Conservation (phyloP, 2,797 vertebrate species). For the Momotus momota region DNA sequence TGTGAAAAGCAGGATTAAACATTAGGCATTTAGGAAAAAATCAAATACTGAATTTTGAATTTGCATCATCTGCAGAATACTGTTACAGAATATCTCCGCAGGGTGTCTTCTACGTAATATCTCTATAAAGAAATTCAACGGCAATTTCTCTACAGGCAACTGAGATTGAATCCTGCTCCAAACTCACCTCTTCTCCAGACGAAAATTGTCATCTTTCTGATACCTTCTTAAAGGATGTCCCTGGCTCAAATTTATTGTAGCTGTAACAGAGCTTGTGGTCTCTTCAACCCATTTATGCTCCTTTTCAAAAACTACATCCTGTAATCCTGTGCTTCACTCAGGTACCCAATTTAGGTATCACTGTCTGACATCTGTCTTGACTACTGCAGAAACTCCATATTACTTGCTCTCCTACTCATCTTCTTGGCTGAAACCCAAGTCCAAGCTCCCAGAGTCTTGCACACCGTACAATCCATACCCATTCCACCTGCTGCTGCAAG, state of each 20-base stretch:
- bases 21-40: slow-evolving; percentile 53
- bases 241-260: neutral
- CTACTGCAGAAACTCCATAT: too few species aligned
- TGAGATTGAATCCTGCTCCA: neutral
- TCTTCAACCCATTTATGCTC: neutral
- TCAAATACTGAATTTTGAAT: slow-evolving; percentile 18
- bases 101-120: neutral
- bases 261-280: neutral
- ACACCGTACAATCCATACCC: fast-evolving
- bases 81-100: neutral
- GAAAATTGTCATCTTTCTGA: neutral
- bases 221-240: neutral
- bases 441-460: neutral
- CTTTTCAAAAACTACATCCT: neutral
- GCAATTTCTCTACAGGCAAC: neutral
- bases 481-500: neutral
- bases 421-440: neutral
- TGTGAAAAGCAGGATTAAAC: slow-evolving; percentile 67
- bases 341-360: fast-evolving
- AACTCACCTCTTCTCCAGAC: neutral
- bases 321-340: neutral
- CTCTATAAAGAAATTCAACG: neutral
- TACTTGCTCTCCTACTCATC: neutral
- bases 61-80: neutral
- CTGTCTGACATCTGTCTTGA: neutral